Evolutionary conservation across 2,888 invertebrate genomes (phyloP).

Genomic region (Scaeva pyrastri): DNA sequence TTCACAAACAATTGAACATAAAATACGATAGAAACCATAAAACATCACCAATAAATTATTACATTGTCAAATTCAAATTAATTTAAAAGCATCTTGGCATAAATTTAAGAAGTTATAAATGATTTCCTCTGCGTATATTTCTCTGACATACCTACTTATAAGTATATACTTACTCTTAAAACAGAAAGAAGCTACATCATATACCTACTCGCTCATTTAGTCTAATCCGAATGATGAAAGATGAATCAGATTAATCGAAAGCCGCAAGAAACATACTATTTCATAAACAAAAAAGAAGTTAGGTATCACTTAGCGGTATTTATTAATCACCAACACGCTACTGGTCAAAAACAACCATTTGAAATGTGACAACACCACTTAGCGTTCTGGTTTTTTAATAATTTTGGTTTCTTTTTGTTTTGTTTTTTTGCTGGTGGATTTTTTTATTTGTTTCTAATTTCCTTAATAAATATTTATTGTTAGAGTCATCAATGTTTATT

Average conservation of each 20-base stretch:
- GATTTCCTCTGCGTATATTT: not conserved
- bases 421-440: not conserved
- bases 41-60: constrained; percentile 19
- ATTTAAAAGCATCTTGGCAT: constrained; percentile 23
- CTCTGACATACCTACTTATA: no score
- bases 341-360: constrained; percentile 41
- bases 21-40: not conserved
- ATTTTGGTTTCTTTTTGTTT: constrained; percentile 8
- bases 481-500: constrained; percentile 21
- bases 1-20: not conserved
- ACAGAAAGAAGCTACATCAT: constrained; percentile 3
- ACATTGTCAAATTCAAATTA: constrained; percentile 24
- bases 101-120: constrained; percentile 18
- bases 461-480: not conserved
- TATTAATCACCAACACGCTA: constrained; percentile 67
- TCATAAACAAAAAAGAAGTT: constrained; percentile 12
- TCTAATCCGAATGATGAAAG: constrained; percentile 4
- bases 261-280: constrained; percentile 35
- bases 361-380: constrained; percentile 52
- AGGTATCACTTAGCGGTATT: constrained; percentile 42
- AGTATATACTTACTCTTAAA: not conserved
- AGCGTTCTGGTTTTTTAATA: constrained; percentile 21
- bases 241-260: constrained; percentile 54
- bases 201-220: constrained; percentile 30
- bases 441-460: not conserved